Evolutionary conservation across 2,797 vertebrate genomes (phyloP).

Genomic region (Chelon labrosus): DNA sequence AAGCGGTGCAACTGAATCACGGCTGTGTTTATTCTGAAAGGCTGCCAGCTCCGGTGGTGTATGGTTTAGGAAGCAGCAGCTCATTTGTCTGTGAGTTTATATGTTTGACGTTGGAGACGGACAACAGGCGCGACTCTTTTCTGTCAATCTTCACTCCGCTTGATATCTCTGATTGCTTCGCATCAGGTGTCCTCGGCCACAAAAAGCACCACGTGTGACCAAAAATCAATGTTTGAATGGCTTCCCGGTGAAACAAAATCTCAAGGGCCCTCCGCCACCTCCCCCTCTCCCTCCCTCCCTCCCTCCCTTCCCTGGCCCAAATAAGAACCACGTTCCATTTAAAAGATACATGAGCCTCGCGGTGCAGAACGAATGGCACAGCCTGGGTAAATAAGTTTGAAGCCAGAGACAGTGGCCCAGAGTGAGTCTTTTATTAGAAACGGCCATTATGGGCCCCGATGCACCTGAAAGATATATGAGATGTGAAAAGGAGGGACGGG

Average conservation of each 20-base stretch:
- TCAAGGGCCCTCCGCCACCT: slow-evolving; percentile 34
- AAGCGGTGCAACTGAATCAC: slow-evolving; percentile 19
- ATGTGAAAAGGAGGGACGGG: slow-evolving; percentile 49
- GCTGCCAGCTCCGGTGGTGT: slow-evolving; percentile 28
- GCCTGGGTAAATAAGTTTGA: slow-evolving; percentile 71
- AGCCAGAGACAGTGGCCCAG: slow-evolving; percentile 41
- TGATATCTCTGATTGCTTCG: slow-evolving; percentile 74
- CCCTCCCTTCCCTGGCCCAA: slow-evolving; percentile 28
- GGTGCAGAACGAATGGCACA: slow-evolving; percentile 55
- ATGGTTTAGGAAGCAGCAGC: slow-evolving; percentile 34
- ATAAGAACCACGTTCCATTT: slow-evolving; percentile 64
- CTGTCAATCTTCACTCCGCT: slow-evolving; percentile 50
- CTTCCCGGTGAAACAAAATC: slow-evolving; percentile 72
- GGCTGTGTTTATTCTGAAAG: slow-evolving; percentile 17
- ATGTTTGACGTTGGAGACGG: slow-evolving; percentile 71
- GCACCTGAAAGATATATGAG: slow-evolving; percentile 72
- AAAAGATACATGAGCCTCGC: slow-evolving; percentile 79
- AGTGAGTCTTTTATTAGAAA: slow-evolving; percentile 66
- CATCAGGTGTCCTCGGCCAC: slow-evolving; percentile 70
- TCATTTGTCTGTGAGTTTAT: slow-evolving; percentile 59
- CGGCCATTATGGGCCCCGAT: slow-evolving; percentile 42
- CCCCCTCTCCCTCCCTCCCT: slow-evolving; percentile 5
- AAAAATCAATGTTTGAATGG: slow-evolving; percentile 81
- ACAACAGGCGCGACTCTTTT: slow-evolving; percentile 38
- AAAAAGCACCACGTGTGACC: slow-evolving; percentile 68